Evolutionary conservation across 1,140 invertebrate species (phyloP).

Genomic region (Anoplophora glabripennis): DNA sequence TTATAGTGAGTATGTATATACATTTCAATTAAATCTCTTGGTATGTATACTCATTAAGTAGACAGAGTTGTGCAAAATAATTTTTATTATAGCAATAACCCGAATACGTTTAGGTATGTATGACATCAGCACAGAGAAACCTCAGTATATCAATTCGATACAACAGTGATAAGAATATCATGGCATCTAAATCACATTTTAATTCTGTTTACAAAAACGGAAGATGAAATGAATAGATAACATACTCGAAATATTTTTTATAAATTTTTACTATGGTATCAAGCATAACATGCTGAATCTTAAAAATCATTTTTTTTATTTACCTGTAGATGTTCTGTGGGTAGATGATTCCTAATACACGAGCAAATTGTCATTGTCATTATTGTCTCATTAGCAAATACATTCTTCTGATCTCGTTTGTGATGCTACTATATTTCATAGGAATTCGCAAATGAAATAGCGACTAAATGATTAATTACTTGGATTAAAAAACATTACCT

Average conservation of each 20-base stretch:
- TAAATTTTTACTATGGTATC: too few relatives aligned
- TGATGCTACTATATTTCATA: too few relatives aligned
- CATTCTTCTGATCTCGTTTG: too few relatives aligned
- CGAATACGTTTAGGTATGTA: not conserved
- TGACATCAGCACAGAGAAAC: not conserved
- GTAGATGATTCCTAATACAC: too few relatives aligned
- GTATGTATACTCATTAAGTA: not conserved
- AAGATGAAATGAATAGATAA: not conserved
- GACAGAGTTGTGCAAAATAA: constrained; percentile 3
- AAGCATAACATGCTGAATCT: too few relatives aligned
- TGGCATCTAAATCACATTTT: not conserved
- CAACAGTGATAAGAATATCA: not conserved
- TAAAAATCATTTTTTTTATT: too few relatives aligned
- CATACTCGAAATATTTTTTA: not conserved
- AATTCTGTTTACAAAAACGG: not conserved
- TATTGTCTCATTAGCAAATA: too few relatives aligned
- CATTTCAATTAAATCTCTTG: constrained; percentile 4
- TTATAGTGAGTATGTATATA: not conserved
- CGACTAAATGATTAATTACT: too few relatives aligned
- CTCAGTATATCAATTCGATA: not conserved
- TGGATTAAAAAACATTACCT: too few relatives aligned
- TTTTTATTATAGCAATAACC: constrained; percentile 2
- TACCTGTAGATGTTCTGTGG: too few relatives aligned
- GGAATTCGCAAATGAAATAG: too few relatives aligned
- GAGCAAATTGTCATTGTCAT: too few relatives aligned